Conservation (phyloP, 2,797 vertebrate species). For the Xenops minutus region DNA sequence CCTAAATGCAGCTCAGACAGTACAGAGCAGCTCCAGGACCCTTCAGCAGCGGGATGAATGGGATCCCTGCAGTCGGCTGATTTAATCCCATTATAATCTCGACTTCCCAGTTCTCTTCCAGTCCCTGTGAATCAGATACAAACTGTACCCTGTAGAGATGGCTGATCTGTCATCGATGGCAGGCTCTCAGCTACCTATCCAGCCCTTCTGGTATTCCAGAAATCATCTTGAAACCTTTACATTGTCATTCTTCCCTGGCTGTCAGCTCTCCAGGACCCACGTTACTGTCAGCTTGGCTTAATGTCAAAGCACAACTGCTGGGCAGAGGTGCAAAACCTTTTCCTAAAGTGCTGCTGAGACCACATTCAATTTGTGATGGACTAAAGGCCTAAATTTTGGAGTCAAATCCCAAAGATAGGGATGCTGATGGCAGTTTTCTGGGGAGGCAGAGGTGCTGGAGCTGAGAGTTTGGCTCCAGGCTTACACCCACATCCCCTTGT, state of each 20-base stretch:
- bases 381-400: neutral
- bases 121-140: slow-evolving; percentile 9
- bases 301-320: neutral
- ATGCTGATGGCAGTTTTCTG: neutral
- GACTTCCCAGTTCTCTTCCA: neutral
- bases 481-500: neutral
- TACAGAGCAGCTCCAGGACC: neutral
- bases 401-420: neutral
- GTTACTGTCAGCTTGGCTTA: neutral
- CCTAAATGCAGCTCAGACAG: neutral
- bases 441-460: neutral
- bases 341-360: neutral
- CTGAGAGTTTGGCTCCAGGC: neutral
- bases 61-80: neutral
- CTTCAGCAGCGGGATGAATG: neutral
- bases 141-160: neutral
- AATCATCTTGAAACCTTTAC: neutral
- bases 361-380: neutral
- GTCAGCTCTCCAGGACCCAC: neutral
- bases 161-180: neutral
- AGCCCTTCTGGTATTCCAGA: neutral
- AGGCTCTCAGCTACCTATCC: neutral
- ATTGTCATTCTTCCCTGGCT: neutral
- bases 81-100: slow-evolving; percentile 42
- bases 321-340: neutral